Evolutionary conservation across 2,888 invertebrate species (phyloP).

Genomic region (Drosophila hamatofila): DNA sequence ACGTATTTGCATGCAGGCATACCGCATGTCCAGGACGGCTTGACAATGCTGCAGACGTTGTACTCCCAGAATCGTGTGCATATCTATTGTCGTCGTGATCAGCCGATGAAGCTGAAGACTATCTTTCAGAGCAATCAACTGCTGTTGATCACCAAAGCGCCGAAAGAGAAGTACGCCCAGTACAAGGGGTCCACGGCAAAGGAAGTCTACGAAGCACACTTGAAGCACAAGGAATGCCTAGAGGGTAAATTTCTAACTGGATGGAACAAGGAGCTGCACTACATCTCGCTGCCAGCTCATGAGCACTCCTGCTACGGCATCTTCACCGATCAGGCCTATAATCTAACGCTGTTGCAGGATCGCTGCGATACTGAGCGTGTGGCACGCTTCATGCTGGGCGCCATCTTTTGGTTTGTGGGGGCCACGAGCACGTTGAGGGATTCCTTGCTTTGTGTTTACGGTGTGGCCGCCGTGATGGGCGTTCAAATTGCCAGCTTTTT

Average conservation of each 20-base stretch:
- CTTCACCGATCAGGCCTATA: slow-evolving; percentile 40
- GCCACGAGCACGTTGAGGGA: not conserved
- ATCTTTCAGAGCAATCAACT: slow-evolving; percentile 48
- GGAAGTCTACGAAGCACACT: slow-evolving; percentile 17
- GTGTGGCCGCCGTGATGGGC: slow-evolving; percentile 32
- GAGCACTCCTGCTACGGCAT: slow-evolving; percentile 55
- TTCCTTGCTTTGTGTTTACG: not conserved
- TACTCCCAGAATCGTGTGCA: slow-evolving; percentile 26
- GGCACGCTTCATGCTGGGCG: slow-evolving; percentile 29
- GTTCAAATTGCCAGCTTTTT: slow-evolving; percentile 11
- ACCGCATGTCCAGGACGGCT: slow-evolving; percentile 2
- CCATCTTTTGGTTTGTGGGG: slow-evolving; percentile 14
- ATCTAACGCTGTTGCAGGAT: slow-evolving; percentile 34
- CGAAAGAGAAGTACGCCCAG: slow-evolving; percentile 26
- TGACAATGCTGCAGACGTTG: slow-evolving; percentile 14
- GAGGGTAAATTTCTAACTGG: slow-evolving; percentile 34
- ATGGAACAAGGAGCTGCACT: not conserved
- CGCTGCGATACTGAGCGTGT: slow-evolving; percentile 27
- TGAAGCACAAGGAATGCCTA: not conserved
- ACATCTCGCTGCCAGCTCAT: slow-evolving; percentile 38
- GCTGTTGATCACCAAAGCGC: slow-evolving; percentile 6
- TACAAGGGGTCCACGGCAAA: slow-evolving; percentile 37
- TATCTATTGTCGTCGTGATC: slow-evolving; percentile 43
- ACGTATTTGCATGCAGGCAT: slow-evolving; percentile 21
- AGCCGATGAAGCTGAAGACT: slow-evolving; percentile 10